Conservation (phyloP, 2,113 vertebrate species). For the Climacteris rufus region DNA sequence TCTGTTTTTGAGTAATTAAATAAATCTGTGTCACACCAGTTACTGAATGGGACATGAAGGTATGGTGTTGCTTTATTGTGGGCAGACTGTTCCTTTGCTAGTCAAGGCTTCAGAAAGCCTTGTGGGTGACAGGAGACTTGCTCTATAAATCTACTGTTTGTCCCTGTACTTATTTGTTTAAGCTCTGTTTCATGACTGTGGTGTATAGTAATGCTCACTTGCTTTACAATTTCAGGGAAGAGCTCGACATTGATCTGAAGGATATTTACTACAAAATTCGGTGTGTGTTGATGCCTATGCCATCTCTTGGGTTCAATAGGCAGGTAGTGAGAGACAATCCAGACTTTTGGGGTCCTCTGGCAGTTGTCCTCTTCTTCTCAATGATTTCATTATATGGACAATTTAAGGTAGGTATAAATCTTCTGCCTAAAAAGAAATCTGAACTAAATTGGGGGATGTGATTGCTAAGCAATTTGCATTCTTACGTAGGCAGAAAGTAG, state of each 20-base stretch:
- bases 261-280: constrained; percentile 99
- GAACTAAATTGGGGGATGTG: neutral
- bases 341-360: constrained; percentile 97
- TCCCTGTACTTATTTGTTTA: neutral
- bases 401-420: constrained; percentile 84
- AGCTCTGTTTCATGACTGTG: neutral
- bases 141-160: neutral
- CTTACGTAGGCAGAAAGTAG: neutral
- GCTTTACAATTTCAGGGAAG: constrained; percentile 80
- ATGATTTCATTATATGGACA: constrained; percentile 99
- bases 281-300: constrained; percentile 98
- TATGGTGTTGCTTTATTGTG: neutral
- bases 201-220: constrained; percentile 7
- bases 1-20: neutral
- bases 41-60: neutral
- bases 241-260: constrained; percentile 96
- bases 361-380: constrained; percentile 95
- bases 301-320: constrained; percentile 94
- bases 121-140: neutral
- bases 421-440: neutral
- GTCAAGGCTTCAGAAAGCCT: neutral
- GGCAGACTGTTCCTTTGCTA: neutral
- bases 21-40: neutral
- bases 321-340: constrained; percentile 98
- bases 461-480: neutral